Evolutionary conservation across 2,797 vertebrate genomes (phyloP), one percentile per base, ranked within the genome.

Genomic region (Cheirogaleus major): DNA sequence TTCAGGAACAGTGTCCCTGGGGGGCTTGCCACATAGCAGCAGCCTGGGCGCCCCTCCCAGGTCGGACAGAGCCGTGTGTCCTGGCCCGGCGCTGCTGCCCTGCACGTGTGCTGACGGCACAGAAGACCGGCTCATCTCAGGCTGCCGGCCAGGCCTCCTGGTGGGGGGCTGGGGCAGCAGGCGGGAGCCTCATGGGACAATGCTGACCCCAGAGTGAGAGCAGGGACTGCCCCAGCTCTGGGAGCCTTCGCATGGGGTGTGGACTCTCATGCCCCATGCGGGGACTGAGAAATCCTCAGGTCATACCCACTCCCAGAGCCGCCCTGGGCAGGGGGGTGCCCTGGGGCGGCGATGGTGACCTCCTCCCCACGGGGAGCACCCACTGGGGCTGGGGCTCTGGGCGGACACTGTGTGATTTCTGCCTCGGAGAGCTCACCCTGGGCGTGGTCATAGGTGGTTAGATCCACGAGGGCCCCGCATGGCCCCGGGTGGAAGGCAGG

Each of bases 51-150:
- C 5, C 35, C 73, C 25, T 52, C 38, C 63, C 35, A 1, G 30
- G 12, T 7, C 18, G 17, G 43, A 41, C 0, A 0, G 84, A 22
- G 13, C 27, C 38, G 7, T 1, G 22, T 13, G 4, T 52, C 25
- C 45, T 0, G 22, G 50, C 25, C 65, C 0, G 0, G 73, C 1
- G 0, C 78, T n/a, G n/a, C 11, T 23, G 10, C 75, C 57, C 38
- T 3, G 27, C 20, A 10, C 12, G 1, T 2, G 30, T n/a, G 32
- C 32, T 30, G 32, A 5, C 30, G 6, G 70, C 27, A 18, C 43
- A 69, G 50, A 38, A 55, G 84, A 13, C 41, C 52, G n/a, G 35
- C 67, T 59, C 45, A 45, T 20, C 59, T 86, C 61, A 17, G 22
- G 38, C 22, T 67, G 81, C 65, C 67, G 38, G 22, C 41, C 0